These are phyloP conservation scores for Brachionichthys hirsutus DNA, from an alignment of 2,113 vertebrate species.

Conservation along the genomic window DNA sequence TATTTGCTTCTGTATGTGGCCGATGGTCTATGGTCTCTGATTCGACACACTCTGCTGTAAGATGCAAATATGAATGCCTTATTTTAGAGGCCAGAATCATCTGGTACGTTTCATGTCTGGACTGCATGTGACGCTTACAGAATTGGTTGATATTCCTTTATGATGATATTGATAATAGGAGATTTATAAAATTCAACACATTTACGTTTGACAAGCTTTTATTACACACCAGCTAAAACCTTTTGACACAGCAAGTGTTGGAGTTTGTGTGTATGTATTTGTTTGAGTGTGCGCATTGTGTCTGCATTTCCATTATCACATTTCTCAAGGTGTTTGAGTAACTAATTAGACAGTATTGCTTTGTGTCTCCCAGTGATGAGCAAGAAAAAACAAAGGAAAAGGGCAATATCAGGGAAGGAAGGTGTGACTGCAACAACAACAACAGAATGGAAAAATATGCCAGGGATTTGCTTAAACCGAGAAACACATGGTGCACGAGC, in stretches of 20 bases:
- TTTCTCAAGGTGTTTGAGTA: constrained; percentile 72
- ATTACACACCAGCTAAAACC: constrained; percentile 63
- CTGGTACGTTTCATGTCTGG: not conserved
- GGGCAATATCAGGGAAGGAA: constrained; percentile 49
- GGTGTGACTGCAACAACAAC: constrained; percentile 38
- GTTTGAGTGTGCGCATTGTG: not conserved
- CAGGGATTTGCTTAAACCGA: constrained; percentile 45
- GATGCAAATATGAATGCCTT: too few relatives aligned
- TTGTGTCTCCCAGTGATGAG: constrained; percentile 53
- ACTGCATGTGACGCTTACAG: not conserved
- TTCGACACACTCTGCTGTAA: too few relatives aligned
- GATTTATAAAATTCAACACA: constrained; percentile 54
- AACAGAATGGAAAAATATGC: constrained; percentile 60
- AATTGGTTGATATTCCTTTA: constrained; percentile 2
- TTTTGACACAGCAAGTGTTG: constrained; percentile 46
- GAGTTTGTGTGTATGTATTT: not conserved
- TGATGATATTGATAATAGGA: constrained; percentile 8
- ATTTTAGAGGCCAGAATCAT: not conserved
- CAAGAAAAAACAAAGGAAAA: constrained; percentile 39
- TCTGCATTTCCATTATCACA: constrained; percentile 65
- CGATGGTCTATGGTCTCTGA: too few relatives aligned
- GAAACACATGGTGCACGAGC: constrained; percentile 46
- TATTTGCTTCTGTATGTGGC: constrained; percentile 1
- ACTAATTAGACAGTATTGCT: constrained; percentile 68
- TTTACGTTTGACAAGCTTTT: constrained; percentile 18